Percentiles rank a stretch among this genome's conserved stretches.
These are phyloP conservation scores for Magallana angulata DNA, from an alignment of 1,140 invertebrate genomes.

Conservation along the genomic window DNA sequence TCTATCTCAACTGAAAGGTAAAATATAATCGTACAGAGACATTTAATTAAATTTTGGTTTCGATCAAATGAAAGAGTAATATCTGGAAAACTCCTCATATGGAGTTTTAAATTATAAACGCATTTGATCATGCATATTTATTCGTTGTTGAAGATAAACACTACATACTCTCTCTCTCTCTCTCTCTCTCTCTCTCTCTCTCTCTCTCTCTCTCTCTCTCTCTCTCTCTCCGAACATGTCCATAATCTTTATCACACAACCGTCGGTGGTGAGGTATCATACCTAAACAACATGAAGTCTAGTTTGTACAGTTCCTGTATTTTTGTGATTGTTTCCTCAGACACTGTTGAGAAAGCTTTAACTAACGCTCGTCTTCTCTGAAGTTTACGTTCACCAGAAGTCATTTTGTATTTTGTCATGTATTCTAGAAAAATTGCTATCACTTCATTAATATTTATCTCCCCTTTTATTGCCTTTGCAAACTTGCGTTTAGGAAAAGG, in stretches of 20 bases:
- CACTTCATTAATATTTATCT: not conserved
- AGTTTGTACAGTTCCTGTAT: constrained; percentile 41
- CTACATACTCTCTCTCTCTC: not conserved
- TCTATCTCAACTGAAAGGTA: no score
- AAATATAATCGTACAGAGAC: no score
- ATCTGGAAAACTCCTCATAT: no score
- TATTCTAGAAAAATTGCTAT: not conserved
- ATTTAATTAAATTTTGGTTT: no score
- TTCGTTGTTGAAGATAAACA: not conserved
- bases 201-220: not conserved
- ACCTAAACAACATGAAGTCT: constrained; percentile 37
- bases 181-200: not conserved
- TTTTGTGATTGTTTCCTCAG: not conserved
- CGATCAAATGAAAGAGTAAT: no score
- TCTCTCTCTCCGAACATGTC: no score
- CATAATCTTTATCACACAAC: not conserved
- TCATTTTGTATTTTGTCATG: constrained; percentile 4
- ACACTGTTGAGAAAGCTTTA: not conserved
- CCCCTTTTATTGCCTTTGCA: not conserved
- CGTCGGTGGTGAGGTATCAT: constrained; percentile 24
- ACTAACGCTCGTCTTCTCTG: constrained; percentile 10
- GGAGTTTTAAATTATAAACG: no score
- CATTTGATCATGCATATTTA: no score
- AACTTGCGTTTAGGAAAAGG: constrained; percentile 7
- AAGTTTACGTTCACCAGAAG: not conserved